Percentiles rank a stretch among this genome's conserved stretches.
phyloP scores from a whole-genome alignment of 1,140 invertebrate species.

The Microplitis mediator region DNA sequence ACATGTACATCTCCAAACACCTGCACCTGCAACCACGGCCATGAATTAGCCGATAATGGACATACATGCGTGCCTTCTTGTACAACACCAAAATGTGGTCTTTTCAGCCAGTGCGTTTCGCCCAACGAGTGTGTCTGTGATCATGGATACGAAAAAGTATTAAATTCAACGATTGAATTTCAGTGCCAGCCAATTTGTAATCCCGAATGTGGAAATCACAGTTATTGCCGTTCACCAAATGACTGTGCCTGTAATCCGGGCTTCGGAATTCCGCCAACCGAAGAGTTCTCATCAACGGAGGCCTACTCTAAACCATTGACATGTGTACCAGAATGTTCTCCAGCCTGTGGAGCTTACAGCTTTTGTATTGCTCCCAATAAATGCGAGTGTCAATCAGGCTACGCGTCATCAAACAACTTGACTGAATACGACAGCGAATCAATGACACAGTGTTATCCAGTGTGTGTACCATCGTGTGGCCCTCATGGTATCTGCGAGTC shows the following conservation, averaged over 20 bases:
- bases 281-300: neutral
- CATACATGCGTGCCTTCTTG: constrained; percentile 18
- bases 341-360: constrained; percentile 61
- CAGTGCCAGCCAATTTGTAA: constrained; percentile 48
- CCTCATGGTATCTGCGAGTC: constrained; percentile 61
- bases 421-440: neutral
- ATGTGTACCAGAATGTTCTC: constrained; percentile 60
- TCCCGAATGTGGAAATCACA: constrained; percentile 46
- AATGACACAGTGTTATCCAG: constrained; percentile 17
- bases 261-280: constrained; percentile 32
- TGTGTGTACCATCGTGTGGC: constrained; percentile 22
- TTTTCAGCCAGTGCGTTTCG: constrained; percentile 18
- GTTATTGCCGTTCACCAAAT: constrained; percentile 40
- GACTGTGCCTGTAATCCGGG: constrained; percentile 43
- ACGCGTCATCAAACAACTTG: neutral
- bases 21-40: constrained; percentile 41
- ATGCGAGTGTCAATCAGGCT: constrained; percentile 47
- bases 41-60: neutral
- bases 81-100: neutral
- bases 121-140: constrained; percentile 59
- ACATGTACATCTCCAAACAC: constrained; percentile 40
- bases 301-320: constrained; percentile 13
- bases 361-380: constrained; percentile 59
- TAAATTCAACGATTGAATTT: neutral
- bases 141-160: constrained; percentile 44